These are phyloP conservation scores for Scylla paramamosain DNA, from an alignment of 1,140 invertebrate genomes.

Conservation along the genomic window DNA sequence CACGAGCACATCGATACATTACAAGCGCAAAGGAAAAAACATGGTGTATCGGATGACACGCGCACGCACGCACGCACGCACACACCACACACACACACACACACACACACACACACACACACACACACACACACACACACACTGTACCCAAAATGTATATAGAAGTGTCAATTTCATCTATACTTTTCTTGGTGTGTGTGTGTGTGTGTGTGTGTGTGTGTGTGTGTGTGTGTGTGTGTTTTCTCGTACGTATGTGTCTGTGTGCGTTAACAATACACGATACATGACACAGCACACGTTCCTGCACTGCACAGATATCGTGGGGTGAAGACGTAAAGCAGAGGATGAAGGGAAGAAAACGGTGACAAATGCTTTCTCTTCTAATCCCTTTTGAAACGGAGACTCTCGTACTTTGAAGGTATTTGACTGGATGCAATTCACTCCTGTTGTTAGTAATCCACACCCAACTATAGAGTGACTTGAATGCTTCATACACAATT, in stretches of 20 bases:
- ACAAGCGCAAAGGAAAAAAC: background rate
- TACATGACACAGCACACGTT: no score
- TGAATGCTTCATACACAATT: no score
- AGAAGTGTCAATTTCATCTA: background rate
- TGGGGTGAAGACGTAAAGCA: no score
- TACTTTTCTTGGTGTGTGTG: background rate
- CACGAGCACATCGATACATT: background rate
- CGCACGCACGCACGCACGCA: background rate
- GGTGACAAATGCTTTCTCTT: no score
- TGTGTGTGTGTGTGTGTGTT: background rate
- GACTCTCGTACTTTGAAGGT: no score
- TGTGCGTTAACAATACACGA: background rate
- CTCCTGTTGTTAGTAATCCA: no score
- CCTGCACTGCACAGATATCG: no score
- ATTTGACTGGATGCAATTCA: no score
- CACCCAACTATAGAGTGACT: no score
- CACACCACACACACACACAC: background rate
- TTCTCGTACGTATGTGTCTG: background rate
- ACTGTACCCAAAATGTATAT: background rate
- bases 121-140: no score
- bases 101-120: background rate
- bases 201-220: conserved; percentile 3
- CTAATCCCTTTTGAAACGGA: no score
- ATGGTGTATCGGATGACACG: background rate
- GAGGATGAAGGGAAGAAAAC: no score